Base-by-base conservation (phyloP, 2,888 invertebrate species). In the Idaea straminata region DNA sequence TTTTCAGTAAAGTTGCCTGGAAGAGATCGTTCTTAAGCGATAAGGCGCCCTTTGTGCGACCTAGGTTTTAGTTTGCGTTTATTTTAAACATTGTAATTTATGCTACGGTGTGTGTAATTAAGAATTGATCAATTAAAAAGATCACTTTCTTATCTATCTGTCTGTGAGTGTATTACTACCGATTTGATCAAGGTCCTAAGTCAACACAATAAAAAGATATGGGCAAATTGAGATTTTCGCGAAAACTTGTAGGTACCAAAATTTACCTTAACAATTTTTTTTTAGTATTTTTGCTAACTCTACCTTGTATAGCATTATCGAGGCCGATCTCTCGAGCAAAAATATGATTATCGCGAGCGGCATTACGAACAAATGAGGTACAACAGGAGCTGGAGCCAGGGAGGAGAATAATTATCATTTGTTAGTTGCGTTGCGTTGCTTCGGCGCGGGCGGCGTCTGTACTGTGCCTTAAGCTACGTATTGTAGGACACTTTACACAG, bases 281-380 rank as follows among this genome's bases (percentile, higher is more conserved):
- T n/a, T n/a, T n/a, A n/a, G n/a, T n/a, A n/a, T n/a, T 78, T 80
- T 72, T 86, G 81, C 80, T 64, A 66, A 68, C 85, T 64, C 47
- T 87, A 79, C 83, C 64, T 72, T 72, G 77, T 69, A 69, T 59
- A 79, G 78, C 80, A 83, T 84, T 86, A 86, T 87, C 83, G 87
- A 83, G 86, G 86, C 82, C 83, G 87, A 88, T 87, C 85, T 87
- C 81, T 47, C 71, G 77, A 78, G 84, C 82, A 88, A 87, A 88
- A 88, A 88, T 88, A 88, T 88, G 87, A 88, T 87, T 86, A 88
- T 85, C 85, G 77, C 77, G 76, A 79, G 81, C 82, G 82, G 79
- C 84, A 83, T 87, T 84, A 83, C 83, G 77, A 74, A 83, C 85
- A 84, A 87, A 87, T 83, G 86, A 88, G 85, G 81, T 83, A 85